Conservation (phyloP, 2,113 vertebrate genomes). For the Datnioides undecimradiatus region DNA sequence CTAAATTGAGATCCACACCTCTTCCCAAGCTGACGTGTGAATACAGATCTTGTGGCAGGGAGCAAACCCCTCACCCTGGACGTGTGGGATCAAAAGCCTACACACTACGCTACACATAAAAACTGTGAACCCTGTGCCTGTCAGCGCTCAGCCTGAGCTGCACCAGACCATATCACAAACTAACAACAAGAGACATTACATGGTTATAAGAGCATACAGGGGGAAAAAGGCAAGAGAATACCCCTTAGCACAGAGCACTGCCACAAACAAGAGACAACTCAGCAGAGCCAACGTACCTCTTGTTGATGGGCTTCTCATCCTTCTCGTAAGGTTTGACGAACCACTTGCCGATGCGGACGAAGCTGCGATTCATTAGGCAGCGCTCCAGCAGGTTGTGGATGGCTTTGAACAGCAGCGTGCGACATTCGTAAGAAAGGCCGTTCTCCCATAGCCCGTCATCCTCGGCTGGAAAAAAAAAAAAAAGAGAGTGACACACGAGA, state of each 20-base stretch:
- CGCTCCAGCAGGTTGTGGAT: slow-evolving; percentile 96
- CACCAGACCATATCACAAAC: slow-evolving; percentile 16
- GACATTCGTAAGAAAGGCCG: slow-evolving; percentile 96
- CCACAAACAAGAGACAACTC: not conserved
- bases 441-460: slow-evolving; percentile 97
- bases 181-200: not conserved
- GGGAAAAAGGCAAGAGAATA: not conserved
- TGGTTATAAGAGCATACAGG: not conserved
- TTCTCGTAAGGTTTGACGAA: slow-evolving; percentile 98
- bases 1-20: not conserved
- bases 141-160: slow-evolving; percentile 8
- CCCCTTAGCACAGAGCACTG: not conserved
- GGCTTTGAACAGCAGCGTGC: slow-evolving; percentile 97
- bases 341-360: slow-evolving; percentile 95
- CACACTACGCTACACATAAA: slow-evolving; percentile 14
- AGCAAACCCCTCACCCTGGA: slow-evolving; percentile 10
- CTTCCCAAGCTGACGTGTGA: not conserved
- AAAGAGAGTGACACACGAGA: not conserved
- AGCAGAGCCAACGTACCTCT: slow-evolving; percentile 61
- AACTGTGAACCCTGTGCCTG: not conserved
- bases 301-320: slow-evolving; percentile 91
- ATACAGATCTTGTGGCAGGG: not conserved
- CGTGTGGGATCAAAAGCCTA: slow-evolving; percentile 6
- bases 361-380: slow-evolving; percentile 94
- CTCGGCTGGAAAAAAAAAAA: slow-evolving; percentile 74